phyloP scores from a whole-genome alignment of 2,113 vertebrate genomes.

The Oreochromis tanganicae region DNA sequence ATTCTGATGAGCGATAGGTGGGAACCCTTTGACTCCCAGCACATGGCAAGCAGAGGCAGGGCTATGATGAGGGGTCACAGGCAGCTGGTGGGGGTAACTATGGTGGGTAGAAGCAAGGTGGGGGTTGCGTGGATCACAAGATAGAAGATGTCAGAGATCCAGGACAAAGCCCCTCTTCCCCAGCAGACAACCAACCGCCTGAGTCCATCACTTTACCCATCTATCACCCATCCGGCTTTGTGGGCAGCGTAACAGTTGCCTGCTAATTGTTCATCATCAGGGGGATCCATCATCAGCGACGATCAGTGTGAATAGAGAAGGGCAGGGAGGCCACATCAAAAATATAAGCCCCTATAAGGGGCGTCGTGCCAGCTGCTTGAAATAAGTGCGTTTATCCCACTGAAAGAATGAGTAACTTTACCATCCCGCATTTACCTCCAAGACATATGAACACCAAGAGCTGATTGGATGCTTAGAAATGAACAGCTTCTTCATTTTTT shows the following conservation, averaged over 20 bases:
- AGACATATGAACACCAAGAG: background rate
- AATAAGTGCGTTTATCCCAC: background rate
- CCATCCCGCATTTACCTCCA: background rate
- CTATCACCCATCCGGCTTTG: slow-evolving; percentile 69
- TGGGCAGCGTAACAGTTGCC: slow-evolving; percentile 76
- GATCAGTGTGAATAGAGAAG: slow-evolving; percentile 69
- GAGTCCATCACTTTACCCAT: slow-evolving; percentile 68
- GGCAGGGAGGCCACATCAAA: slow-evolving; percentile 53
- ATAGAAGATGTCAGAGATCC: slow-evolving; percentile 53
- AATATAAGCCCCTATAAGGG: background rate
- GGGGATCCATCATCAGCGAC: slow-evolving; percentile 73
- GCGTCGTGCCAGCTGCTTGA: slow-evolving; percentile 12
- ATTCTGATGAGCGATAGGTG: slow-evolving; percentile 63
- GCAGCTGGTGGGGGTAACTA: slow-evolving; percentile 66
- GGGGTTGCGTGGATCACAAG: slow-evolving; percentile 49
- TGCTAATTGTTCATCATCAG: slow-evolving; percentile 83
- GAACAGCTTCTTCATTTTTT: background rate
- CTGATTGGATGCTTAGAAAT: background rate
- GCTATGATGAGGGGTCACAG: slow-evolving; percentile 63
- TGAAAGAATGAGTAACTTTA: background rate
- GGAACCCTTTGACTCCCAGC: slow-evolving; percentile 64
- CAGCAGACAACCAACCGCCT: slow-evolving; percentile 4
- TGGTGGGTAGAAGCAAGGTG: slow-evolving; percentile 19
- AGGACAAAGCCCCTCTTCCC: slow-evolving; percentile 26
- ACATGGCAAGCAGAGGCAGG: slow-evolving; percentile 63